Percentiles rank a stretch among this genome's conserved stretches.
Conservation (phyloP, 2,113 vertebrate species). For the Protobothrops mucrosquamatus region DNA sequence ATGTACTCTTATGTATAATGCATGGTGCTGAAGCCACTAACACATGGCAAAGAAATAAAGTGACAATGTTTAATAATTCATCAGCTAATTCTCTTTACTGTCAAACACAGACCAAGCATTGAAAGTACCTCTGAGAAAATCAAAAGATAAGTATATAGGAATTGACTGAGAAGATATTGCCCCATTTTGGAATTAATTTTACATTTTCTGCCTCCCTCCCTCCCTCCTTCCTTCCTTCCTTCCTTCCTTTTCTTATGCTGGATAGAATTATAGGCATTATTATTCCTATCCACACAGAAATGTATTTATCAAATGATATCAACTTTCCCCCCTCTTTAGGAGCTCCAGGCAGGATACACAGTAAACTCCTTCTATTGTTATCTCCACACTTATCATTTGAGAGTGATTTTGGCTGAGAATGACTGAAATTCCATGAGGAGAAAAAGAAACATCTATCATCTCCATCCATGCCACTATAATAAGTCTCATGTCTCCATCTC, state of each 20-base stretch:
- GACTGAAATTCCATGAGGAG: not conserved
- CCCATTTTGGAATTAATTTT: not conserved
- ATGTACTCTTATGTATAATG: not conserved
- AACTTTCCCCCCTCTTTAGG: too few species aligned
- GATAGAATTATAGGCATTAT: not conserved
- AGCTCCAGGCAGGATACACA: not conserved
- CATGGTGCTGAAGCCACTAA: not conserved
- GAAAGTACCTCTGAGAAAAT: not conserved
- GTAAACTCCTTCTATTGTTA: not conserved
- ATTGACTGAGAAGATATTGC: not conserved
- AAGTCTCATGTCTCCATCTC: not conserved
- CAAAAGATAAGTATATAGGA: accelerated
- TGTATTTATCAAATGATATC: not conserved
- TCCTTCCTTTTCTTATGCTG: not conserved
- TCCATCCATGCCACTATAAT: not conserved
- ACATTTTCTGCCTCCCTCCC: not conserved
- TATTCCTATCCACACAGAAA: not conserved
- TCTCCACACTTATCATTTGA: not conserved
- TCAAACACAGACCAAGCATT: not conserved
- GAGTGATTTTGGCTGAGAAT: not conserved
- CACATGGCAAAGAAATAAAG: slow-evolving; percentile 11
- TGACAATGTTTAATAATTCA: not conserved
- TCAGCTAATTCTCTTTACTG: slow-evolving; percentile 6
- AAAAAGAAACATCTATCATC: not conserved
- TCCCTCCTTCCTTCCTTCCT: too few species aligned